Evolutionary conservation across 2,113 vertebrate species (phyloP).

Genomic region (Toxostoma redivivum): DNA sequence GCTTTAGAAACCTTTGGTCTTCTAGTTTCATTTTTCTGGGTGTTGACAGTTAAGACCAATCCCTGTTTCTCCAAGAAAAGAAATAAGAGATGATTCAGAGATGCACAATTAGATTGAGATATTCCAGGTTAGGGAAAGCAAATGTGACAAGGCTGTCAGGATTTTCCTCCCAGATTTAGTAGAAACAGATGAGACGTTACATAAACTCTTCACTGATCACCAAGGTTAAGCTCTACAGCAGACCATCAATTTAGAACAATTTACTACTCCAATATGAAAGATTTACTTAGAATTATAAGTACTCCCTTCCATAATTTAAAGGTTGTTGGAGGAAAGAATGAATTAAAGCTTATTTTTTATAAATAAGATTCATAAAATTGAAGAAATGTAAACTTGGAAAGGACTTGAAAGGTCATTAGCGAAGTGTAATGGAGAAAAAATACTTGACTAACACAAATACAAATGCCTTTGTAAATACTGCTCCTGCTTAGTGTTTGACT

Average conservation of each 20-base stretch:
- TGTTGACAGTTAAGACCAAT: not conserved
- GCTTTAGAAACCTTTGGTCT: not conserved
- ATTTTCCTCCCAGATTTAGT: not conserved
- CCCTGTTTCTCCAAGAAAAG: not conserved
- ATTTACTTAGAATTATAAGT: not conserved
- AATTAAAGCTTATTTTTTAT: not conserved
- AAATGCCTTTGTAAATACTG: not conserved
- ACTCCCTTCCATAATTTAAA: not conserved
- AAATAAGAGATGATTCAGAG: not conserved
- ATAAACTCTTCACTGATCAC: not conserved
- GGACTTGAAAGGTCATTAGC: not conserved
- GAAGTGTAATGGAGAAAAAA: not conserved
- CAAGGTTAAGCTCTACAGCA: not conserved
- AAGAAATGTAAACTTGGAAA: not conserved
- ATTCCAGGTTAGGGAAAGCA: not conserved
- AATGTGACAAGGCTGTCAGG: not conserved
- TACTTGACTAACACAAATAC: not conserved
- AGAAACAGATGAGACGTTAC: not conserved
- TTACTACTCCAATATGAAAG: not conserved
- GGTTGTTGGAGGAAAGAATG: not conserved
- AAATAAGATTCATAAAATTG: not conserved
- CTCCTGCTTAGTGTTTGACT: not conserved
- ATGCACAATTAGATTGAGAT: not conserved
- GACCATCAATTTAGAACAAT: not conserved
- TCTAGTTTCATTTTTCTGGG: not conserved